These are phyloP conservation scores for Drosophila tsacasi DNA, from an alignment of 1,140 invertebrate genomes.

Conservation along the genomic window DNA sequence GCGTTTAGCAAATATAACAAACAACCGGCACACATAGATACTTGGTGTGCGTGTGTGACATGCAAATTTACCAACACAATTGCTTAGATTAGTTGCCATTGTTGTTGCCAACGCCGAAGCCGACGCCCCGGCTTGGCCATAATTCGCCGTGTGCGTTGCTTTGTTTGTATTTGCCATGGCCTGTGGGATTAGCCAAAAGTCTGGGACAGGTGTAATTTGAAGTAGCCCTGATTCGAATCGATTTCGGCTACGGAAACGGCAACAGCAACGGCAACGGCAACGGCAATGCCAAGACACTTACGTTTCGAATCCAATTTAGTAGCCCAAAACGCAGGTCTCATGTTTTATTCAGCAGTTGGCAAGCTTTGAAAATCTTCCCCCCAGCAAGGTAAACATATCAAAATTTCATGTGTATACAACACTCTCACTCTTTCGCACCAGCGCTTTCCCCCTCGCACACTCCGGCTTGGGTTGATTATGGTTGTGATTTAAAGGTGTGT, in stretches of 20 bases:
- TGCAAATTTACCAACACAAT: slow-evolving; percentile 65
- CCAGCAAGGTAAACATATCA: slow-evolving; percentile 37
- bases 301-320: slow-evolving; percentile 47
- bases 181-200: slow-evolving; percentile 45
- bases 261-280: not conserved
- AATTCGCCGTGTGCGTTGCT: slow-evolving; percentile 20
- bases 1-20: slow-evolving; percentile 78
- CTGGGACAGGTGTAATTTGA: slow-evolving; percentile 58
- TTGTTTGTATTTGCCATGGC: slow-evolving; percentile 22
- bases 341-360: slow-evolving; percentile 54
- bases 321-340: slow-evolving; percentile 41
- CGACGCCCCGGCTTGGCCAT: slow-evolving; percentile 36
- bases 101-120: slow-evolving; percentile 23
- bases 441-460: not conserved
- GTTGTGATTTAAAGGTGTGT: slow-evolving; percentile 39
- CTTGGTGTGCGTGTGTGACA: slow-evolving; percentile 28
- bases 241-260: slow-evolving; percentile 30
- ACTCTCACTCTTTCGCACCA: slow-evolving; percentile 34
- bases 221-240: slow-evolving; percentile 51
- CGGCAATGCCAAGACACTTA: slow-evolving; percentile 32
- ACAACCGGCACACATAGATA: slow-evolving; percentile 49
- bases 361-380: slow-evolving; percentile 27
- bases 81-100: slow-evolving; percentile 64
- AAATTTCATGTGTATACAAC: slow-evolving; percentile 46
- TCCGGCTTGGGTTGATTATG: slow-evolving; percentile 17